Conservation (phyloP, 2,113 vertebrate species). For the Alligator mississippiensis region DNA sequence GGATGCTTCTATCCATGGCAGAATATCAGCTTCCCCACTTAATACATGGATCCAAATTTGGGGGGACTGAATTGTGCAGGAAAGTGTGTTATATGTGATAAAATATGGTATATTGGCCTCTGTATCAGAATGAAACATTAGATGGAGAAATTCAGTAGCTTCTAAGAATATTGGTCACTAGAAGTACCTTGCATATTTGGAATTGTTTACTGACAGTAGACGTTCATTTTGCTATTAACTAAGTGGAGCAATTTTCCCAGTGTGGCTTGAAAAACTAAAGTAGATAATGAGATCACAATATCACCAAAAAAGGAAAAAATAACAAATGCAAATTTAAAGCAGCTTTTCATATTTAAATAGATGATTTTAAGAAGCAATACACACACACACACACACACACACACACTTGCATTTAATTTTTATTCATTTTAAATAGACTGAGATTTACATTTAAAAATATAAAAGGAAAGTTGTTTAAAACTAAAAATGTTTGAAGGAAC, state of each 20-base stretch:
- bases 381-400: no score
- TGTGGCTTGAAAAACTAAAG: not conserved
- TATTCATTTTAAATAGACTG: conserved; percentile 30
- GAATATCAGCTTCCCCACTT: no score
- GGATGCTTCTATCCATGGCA: no score
- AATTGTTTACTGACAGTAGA: conserved; percentile 11
- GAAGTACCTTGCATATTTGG: not conserved
- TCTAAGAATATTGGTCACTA: not conserved
- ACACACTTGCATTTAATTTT: conserved; percentile 14
- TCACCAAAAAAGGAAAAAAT: conserved; percentile 11
- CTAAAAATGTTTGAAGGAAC: conserved; percentile 42
- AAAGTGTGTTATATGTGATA: no score
- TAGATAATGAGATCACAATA: conserved; percentile 43
- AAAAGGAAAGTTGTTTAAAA: conserved; percentile 52
- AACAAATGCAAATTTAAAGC: conserved; percentile 36
- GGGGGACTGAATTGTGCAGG: no score
- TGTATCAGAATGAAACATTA: fast-evolving
- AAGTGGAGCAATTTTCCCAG: not conserved
- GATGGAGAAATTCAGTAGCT: not conserved
- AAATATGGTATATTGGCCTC: not conserved
- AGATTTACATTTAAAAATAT: conserved; percentile 57
- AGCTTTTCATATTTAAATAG: conserved; percentile 48
- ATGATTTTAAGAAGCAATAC: conserved; percentile 19
- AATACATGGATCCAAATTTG: no score
- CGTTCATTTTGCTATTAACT: not conserved